Conservation (phyloP, 1,140 invertebrate species). For the Cotesia glomerata region DNA sequence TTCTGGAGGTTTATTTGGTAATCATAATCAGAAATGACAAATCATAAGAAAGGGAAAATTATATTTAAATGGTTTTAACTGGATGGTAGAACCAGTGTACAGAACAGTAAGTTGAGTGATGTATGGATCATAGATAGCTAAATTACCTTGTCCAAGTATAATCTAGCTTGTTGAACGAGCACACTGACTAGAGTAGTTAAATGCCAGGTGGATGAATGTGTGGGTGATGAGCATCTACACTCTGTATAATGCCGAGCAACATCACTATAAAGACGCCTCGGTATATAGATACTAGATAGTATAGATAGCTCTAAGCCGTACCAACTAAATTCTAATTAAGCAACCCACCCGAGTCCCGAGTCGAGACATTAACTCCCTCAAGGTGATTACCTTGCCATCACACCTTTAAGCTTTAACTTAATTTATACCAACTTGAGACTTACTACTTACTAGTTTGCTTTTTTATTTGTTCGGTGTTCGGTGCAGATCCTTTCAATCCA, state of each 20-base stretch:
- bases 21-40: not conserved
- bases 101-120: constrained; percentile 20
- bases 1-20: not conserved
- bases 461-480: too few species aligned
- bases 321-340: constrained; percentile 50
- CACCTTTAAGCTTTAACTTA: constrained; percentile 3
- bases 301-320: constrained; percentile 19
- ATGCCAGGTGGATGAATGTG: too few species aligned
- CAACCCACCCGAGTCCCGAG: constrained; percentile 33
- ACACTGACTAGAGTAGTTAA: not conserved
- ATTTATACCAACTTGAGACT: not conserved
- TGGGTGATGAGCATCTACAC: not conserved
- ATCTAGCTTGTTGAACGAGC: constrained; percentile 44
- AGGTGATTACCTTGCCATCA: constrained; percentile 16
- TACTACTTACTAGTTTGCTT: too few species aligned
- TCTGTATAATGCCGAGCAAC: not conserved
- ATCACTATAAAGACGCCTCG: constrained; percentile 2
- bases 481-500: too few species aligned
- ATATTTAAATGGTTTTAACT: too few species aligned
- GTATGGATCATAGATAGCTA: constrained; percentile 42
- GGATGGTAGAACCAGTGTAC: not conserved
- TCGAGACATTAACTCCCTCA: constrained; percentile 20
- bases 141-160: constrained; percentile 50
- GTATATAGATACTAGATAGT: not conserved
- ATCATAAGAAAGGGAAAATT: too few species aligned